Conservation (phyloP, 2,797 vertebrate species). For the Scleropages formosus region DNA sequence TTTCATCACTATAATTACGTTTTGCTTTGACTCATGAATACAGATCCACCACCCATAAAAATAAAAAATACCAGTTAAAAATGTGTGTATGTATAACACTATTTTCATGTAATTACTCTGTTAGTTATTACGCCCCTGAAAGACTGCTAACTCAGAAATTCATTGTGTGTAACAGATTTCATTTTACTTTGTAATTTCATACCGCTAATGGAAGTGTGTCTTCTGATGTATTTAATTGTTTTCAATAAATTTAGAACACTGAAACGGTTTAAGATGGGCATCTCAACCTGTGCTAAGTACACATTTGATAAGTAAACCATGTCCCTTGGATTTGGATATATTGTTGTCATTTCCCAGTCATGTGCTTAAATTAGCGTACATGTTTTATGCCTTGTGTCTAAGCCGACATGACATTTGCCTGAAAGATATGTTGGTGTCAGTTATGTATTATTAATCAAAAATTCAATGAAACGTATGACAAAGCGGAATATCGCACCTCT, state of each 20-base stretch:
- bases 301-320: neutral
- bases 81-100: neutral
- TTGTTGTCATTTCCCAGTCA: neutral
- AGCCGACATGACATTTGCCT: neutral
- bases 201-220: slow-evolving; percentile 17
- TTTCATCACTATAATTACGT: slow-evolving; percentile 14
- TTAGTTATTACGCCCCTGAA: neutral
- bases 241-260: slow-evolving; percentile 20
- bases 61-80: slow-evolving; percentile 19
- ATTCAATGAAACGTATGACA: neutral
- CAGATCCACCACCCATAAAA: neutral
- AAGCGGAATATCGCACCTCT: too few relatives aligned
- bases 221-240: slow-evolving; percentile 23
- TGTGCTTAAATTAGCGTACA: neutral
- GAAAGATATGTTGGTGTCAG: slow-evolving; percentile 8
- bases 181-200: slow-evolving; percentile 24
- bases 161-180: slow-evolving; percentile 12
- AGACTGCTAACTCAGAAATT: slow-evolving; percentile 21
- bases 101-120: slow-evolving; percentile 10
- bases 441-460: slow-evolving; percentile 11
- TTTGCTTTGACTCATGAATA: neutral
- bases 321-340: too few relatives aligned
- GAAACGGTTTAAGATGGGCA: slow-evolving; percentile 24
- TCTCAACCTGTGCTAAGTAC: neutral
- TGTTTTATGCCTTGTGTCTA: neutral